These are phyloP conservation scores for Charanyca ferruginea DNA, from an alignment of 2,888 invertebrate genomes.

Conservation along the genomic window DNA sequence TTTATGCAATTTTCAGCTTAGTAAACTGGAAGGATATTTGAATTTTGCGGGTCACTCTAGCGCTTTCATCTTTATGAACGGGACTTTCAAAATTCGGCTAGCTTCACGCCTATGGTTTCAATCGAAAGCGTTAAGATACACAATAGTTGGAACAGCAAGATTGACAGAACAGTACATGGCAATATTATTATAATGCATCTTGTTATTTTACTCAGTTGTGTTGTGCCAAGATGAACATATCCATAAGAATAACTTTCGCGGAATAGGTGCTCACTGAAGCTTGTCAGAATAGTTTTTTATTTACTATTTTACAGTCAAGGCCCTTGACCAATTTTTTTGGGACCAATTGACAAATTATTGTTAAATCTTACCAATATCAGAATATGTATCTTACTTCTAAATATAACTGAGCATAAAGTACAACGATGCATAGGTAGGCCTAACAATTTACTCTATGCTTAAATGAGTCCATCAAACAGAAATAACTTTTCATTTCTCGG, in stretches of 20 bases:
- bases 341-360: conserved; percentile 52
- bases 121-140: conserved; percentile 24
- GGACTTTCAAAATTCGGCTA: conserved; percentile 15
- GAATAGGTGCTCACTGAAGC: conserved; percentile 27
- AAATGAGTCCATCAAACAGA: conserved; percentile 72
- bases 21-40: too few relatives aligned
- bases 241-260: conserved; percentile 17
- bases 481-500: conserved; percentile 68
- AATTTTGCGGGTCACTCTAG: too few relatives aligned
- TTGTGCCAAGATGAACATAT: conserved; percentile 35
- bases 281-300: conserved; percentile 38
- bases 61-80: too few relatives aligned
- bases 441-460: conserved; percentile 68
- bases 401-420: conserved; percentile 89
- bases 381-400: conserved; percentile 78
- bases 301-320: conserved; percentile 41
- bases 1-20: too few relatives aligned
- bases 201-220: conserved; percentile 36
- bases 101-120: conserved; percentile 7
- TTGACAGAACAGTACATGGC: conserved; percentile 36
- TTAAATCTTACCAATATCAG: conserved; percentile 58
- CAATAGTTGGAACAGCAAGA: conserved; percentile 44
- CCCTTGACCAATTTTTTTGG: conserved; percentile 56
- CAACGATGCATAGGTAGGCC: conserved; percentile 80
- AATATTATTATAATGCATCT: conserved; percentile 25